phyloP scores from a whole-genome alignment of 2,888 invertebrate genomes.

The Bugulina stolonifera region DNA sequence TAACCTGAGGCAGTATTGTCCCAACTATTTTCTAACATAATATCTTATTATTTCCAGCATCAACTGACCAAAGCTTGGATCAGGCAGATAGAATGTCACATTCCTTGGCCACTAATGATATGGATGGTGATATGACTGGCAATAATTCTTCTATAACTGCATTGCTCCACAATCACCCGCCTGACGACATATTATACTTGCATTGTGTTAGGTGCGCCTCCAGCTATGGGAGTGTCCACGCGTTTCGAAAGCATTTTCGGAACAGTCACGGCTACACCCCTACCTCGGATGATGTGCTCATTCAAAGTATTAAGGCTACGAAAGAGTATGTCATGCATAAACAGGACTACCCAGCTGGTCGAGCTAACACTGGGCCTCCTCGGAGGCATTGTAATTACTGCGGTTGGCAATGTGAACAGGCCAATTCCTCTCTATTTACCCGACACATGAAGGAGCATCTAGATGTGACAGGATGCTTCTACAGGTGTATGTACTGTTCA shows the following conservation, averaged over 20 bases:
- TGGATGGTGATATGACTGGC: neutral
- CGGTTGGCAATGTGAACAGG: conserved; percentile 25
- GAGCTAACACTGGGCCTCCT: neutral
- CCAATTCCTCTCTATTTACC: neutral
- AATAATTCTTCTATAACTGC: conserved; percentile 29
- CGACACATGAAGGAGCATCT: conserved; percentile 6
- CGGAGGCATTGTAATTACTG: conserved; percentile 12
- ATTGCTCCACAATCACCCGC: conserved; percentile 44
- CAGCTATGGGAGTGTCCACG: conserved; percentile 48
- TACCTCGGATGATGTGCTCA: conserved; percentile 43
- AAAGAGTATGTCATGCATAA: conserved; percentile 30
- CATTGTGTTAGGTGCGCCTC: conserved; percentile 46
- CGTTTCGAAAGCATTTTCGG: conserved; percentile 47
- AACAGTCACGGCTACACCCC: conserved; percentile 50
- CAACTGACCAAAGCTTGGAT: neutral
- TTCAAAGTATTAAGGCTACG: conserved; percentile 49
- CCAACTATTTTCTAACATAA: neutral
- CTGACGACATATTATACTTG: conserved; percentile 46
- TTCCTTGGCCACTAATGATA: neutral
- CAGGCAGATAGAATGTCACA: neutral
- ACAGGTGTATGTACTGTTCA: neutral
- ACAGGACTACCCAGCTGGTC: neutral
- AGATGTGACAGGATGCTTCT: neutral
- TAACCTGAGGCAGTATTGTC: neutral
- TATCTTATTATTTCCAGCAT: neutral